These are phyloP conservation scores for Sus cebifrons DNA, from an alignment of 2,797 vertebrate genomes.

Conservation along the genomic window DNA sequence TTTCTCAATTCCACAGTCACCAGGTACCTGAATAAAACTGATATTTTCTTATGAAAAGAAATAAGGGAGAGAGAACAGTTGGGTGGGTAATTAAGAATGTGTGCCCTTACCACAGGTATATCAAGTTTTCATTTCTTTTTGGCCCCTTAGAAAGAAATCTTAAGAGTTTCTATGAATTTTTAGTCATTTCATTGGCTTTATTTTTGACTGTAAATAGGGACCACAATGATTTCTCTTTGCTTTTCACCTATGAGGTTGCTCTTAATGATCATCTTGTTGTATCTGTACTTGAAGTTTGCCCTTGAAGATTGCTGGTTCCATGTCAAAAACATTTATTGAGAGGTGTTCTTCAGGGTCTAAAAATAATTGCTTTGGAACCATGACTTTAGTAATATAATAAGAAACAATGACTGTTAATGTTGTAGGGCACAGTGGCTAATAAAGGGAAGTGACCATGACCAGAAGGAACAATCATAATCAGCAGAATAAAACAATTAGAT, in stretches of 20 bases:
- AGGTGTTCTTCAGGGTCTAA: not conserved
- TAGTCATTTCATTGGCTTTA: not conserved
- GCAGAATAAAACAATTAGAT: not conserved
- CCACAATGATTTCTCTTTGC: not conserved
- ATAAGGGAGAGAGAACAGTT: not conserved
- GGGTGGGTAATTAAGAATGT: not conserved
- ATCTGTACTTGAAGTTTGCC: constrained; percentile 31
- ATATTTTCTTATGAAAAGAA: constrained; percentile 45
- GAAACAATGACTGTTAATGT: not conserved
- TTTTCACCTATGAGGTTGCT: not conserved
- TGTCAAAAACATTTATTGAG: constrained; percentile 23
- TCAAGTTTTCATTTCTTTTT: constrained; percentile 9
- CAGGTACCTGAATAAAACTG: not conserved
- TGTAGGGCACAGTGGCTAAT: not conserved
- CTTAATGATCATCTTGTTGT: not conserved
- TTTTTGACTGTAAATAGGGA: not conserved
- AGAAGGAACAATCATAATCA: not conserved
- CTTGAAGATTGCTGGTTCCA: not conserved
- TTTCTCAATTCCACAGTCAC: not conserved
- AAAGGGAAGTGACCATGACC: not conserved
- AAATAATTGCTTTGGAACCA: not conserved
- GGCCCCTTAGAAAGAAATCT: not conserved
- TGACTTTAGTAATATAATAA: constrained; percentile 41
- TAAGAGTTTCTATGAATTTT: not conserved
- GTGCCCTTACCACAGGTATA: not conserved